Evolutionary conservation across 2,113 vertebrate genomes (phyloP).

Genomic region (Cyprinodon variegatus): DNA sequence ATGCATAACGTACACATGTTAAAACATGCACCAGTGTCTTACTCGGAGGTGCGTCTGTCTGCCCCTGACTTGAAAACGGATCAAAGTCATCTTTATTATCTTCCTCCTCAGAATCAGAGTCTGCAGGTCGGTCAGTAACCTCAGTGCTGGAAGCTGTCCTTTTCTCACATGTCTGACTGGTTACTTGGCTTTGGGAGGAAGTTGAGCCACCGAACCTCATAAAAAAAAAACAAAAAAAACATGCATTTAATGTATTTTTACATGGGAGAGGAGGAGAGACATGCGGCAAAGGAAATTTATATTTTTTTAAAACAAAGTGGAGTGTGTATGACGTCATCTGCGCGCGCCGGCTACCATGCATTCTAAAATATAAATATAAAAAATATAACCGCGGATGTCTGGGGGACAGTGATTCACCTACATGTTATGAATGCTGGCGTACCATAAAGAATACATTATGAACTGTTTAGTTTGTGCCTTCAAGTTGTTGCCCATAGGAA

Average conservation of each 20-base stretch:
- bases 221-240: conserved; percentile 6
- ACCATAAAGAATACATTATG: too few species aligned
- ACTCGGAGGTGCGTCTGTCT: conserved; percentile 53
- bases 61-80: conserved; percentile 58
- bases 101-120: conserved; percentile 74
- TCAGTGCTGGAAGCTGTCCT: conserved; percentile 40
- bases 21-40: conserved; percentile 21
- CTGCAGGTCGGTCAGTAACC: conserved; percentile 58
- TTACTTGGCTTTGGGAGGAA: conserved; percentile 76
- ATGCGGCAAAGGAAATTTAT: too few species aligned
- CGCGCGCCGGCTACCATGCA: too few species aligned
- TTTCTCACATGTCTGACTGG: conserved; percentile 64
- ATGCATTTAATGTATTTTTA: background rate
- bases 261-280: background rate
- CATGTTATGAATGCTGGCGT: too few species aligned
- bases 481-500: too few species aligned
- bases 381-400: too few species aligned
- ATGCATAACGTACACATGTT: background rate
- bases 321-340: too few species aligned
- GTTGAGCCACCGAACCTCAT: conserved; percentile 87
- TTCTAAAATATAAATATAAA: too few species aligned
- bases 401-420: too few species aligned
- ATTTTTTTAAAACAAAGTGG: too few species aligned
- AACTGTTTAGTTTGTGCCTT: too few species aligned
- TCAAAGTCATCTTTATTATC: conserved; percentile 65